Evolutionary conservation across 2,888 invertebrate genomes (phyloP), one percentile per base, ranked within the genome.

Genomic region (Hyppa rectilinea): DNA sequence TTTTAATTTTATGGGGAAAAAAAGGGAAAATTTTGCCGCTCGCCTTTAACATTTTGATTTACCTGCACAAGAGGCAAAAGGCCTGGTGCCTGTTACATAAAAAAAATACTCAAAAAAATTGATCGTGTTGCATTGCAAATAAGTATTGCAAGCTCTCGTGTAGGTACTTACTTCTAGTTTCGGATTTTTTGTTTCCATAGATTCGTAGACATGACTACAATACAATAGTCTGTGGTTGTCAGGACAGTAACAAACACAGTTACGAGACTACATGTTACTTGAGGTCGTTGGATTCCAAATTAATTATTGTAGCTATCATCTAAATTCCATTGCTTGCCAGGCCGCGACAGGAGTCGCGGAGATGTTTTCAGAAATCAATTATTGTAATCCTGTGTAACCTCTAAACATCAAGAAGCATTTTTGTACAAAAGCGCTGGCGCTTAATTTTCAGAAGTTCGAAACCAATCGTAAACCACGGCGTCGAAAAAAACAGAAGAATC

Each of bases 401-500:
- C 55, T 59, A 78, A 73, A 83, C 74, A 84, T 71, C 71, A 78
- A 78, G 74, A 75, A 85, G 67, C 70, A 62, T 78, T 69, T 64
- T 75, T 74, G 72, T 66, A 69, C 47, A 63, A 67, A 83, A 85
- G 86, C 85, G 63, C 86, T 88, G 85, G 84, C 85, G 81, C 72
- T 82, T 77, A 78, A 77, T 85, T 87, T 58, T 71, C 75, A 76
- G 64, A 82, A 80, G 83, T 78, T 74, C 69, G 84, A 84, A 81
- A 83, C 79, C 82, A 90, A 86, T 77, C 85, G 79, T 81, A 91
- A 92, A 92, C 87, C 91, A 92, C 93, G 93, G 93, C 92, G 91
- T 92, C 93, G 87, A 92, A 91, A 89, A 92, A 90, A 89, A 83
- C 84, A 73, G 91, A 92, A 84, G 92, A 91, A 78, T 85, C 90